Percentiles rank a stretch among this genome's conserved stretches.
Evolutionary conservation across 2,888 invertebrate genomes (phyloP).

Genomic region (Plebejus anna): DNA sequence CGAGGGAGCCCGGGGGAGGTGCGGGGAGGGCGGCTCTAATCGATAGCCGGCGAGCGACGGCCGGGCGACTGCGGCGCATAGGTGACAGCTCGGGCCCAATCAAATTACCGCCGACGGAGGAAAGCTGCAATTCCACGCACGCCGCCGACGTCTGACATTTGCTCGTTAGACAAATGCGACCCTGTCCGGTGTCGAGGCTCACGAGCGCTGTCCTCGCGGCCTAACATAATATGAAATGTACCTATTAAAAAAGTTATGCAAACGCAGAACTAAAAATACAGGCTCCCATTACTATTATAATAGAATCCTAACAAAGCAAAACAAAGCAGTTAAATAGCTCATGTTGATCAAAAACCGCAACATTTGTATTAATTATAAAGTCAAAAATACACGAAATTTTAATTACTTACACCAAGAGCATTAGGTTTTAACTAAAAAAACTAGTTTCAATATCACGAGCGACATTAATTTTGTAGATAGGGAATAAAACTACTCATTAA

Average conservation of each 20-base stretch:
- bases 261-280: not conserved
- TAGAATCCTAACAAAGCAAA: not conserved
- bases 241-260: not conserved
- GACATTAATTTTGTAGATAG: constrained; percentile 26
- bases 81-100: constrained; percentile 79
- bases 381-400: not conserved
- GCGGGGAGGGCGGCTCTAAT: constrained; percentile 65
- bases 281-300: not conserved
- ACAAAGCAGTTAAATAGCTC: not conserved
- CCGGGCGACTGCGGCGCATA: constrained; percentile 78
- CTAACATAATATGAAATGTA: not conserved
- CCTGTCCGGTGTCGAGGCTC: not conserved
- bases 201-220: not conserved
- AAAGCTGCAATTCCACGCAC: constrained; percentile 70
- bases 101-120: constrained; percentile 75
- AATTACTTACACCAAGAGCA: not conserved
- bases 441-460: constrained; percentile 2
- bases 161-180: not conserved
- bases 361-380: not conserved
- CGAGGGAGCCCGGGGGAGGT: constrained; percentile 53
- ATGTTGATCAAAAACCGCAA: not conserved
- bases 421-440: not conserved
- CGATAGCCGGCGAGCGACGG: constrained; percentile 79
- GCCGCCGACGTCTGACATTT: constrained; percentile 36
- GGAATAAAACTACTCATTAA: constrained; percentile 8